These are phyloP conservation scores for Cephus sareptanus DNA, from an alignment of 2,888 invertebrate species.

Conservation along the genomic window DNA sequence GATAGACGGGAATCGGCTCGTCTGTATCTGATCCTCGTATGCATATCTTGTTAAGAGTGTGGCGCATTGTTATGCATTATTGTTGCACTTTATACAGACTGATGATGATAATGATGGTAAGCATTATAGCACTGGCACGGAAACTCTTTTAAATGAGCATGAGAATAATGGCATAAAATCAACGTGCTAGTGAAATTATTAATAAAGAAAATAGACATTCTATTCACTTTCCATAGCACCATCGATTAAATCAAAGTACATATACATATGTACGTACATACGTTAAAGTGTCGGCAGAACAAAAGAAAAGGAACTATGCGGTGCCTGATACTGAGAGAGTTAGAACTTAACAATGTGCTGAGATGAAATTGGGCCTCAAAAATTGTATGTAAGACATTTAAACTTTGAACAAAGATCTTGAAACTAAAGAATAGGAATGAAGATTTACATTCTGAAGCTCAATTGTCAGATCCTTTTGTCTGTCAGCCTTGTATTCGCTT, in stretches of 20 bases:
- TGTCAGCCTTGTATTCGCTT: background rate
- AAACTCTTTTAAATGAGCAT: background rate
- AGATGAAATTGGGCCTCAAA: background rate
- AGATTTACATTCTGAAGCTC: background rate
- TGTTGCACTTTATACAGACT: slow-evolving; percentile 54
- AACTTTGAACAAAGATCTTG: background rate
- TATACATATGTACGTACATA: background rate
- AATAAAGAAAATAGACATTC: background rate
- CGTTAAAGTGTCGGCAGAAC: background rate
- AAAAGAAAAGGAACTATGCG: background rate
- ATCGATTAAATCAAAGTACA: background rate
- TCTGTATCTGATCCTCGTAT: background rate
- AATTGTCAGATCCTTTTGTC: background rate
- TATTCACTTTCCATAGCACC: background rate
- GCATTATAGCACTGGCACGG: slow-evolving; percentile 17
- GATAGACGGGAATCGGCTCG: background rate
- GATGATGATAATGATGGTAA: slow-evolving; percentile 35
- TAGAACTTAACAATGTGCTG: background rate
- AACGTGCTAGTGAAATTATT: background rate
- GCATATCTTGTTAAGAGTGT: slow-evolving; percentile 27
- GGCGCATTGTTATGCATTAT: slow-evolving; percentile 55
- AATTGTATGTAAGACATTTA: background rate
- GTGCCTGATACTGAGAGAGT: background rate
- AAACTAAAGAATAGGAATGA: background rate
- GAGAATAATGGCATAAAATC: background rate